Percentiles rank a stretch among this genome's conserved stretches.
These are phyloP conservation scores for Plutomurus gul DNA, from an alignment of 1,140 invertebrate species.

Conservation along the genomic window DNA sequence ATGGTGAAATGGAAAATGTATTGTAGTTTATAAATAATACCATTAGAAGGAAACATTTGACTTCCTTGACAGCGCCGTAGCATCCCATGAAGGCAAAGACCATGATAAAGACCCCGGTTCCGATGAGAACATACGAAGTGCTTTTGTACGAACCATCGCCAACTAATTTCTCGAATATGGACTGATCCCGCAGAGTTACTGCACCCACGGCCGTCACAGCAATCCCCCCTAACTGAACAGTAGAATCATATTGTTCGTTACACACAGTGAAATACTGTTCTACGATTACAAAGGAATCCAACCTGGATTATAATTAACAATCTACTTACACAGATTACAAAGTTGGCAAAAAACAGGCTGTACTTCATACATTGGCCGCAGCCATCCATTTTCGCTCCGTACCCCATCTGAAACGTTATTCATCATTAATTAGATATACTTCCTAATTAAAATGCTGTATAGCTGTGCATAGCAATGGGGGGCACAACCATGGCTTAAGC, in stretches of 20 bases:
- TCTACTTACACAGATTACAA: constrained; percentile 59
- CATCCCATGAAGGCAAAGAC: constrained; percentile 83
- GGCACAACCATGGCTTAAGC: too few species aligned
- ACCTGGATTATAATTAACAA: neutral
- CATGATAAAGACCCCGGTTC: constrained; percentile 74
- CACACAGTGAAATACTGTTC: neutral
- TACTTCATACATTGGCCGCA: constrained; percentile 60
- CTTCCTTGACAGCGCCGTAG: constrained; percentile 81
- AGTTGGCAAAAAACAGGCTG: constrained; percentile 58
- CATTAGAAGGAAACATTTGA: constrained; percentile 84
- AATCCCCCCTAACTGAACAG: constrained; percentile 73
- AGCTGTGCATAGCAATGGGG: too few species aligned
- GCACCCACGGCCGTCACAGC: constrained; percentile 74
- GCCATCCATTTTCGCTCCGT: constrained; percentile 36
- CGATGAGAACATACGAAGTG: constrained; percentile 78
- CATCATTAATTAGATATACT: too few species aligned
- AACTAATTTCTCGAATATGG: constrained; percentile 78
- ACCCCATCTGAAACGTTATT: constrained; percentile 9
- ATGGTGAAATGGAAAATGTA: neutral
- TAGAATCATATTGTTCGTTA: neutral
- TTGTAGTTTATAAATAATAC: constrained; percentile 61
- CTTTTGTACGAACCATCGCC: constrained; percentile 82
- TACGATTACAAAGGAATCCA: neutral
- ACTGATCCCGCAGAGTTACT: constrained; percentile 80
- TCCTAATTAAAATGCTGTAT: too few species aligned